Evolutionary conservation across 1,140 invertebrate species (phyloP).

Genomic region (Drosophila persimilis): DNA sequence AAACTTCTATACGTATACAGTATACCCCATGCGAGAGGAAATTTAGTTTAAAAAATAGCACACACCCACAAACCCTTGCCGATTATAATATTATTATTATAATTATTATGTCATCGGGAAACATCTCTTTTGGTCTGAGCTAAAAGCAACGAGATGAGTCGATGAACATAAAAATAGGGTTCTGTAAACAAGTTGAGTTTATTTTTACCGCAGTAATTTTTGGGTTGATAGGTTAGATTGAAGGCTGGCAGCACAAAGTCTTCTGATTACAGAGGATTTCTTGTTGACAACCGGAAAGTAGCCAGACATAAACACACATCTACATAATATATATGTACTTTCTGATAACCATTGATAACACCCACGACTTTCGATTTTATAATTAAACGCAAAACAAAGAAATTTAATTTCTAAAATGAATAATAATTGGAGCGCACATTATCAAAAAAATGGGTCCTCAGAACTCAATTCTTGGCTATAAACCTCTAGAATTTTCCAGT

Average conservation of each 20-base stretch:
- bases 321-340: constrained; percentile 29
- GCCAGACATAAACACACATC: constrained; percentile 60
- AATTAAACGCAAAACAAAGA: constrained; percentile 44
- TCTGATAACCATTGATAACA: constrained; percentile 72
- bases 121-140: too few relatives aligned
- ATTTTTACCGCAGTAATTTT: constrained; percentile 8
- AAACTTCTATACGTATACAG: too few relatives aligned
- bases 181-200: constrained; percentile 10
- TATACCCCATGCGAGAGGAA: too few relatives aligned
- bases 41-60: too few relatives aligned
- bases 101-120: too few relatives aligned
- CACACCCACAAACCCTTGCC: too few relatives aligned
- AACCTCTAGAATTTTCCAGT: too few relatives aligned
- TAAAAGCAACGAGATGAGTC: too few relatives aligned
- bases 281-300: constrained; percentile 76
- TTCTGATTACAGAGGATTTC: constrained; percentile 58
- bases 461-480: too few relatives aligned
- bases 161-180: background rate
- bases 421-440: constrained; percentile 20
- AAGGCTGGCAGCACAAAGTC: constrained; percentile 26
- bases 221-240: constrained; percentile 25
- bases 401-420: constrained; percentile 24
- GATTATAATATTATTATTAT: too few relatives aligned
- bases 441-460: constrained; percentile 3
- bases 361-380: constrained; percentile 69